Evolutionary conservation across 2,888 invertebrate genomes (phyloP).

Genomic region (Hydropsyche betteni): DNA sequence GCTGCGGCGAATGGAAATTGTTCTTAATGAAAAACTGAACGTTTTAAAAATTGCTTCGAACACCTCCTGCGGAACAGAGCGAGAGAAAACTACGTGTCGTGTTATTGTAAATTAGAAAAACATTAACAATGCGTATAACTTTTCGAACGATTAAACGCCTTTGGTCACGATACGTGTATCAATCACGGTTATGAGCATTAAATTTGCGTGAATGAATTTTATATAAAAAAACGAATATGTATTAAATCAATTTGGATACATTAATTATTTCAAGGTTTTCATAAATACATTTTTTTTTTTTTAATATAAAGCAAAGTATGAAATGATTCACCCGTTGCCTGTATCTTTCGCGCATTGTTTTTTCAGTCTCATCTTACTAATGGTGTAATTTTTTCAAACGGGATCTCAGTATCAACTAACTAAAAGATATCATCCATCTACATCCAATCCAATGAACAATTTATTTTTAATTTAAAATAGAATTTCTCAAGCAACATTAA

Average conservation of each 20-base stretch:
- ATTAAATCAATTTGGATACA: too few species aligned
- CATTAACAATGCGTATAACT: constrained; percentile 14
- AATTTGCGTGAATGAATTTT: too few species aligned
- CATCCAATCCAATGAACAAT: too few species aligned
- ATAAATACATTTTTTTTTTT: too few species aligned
- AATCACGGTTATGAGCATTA: neutral
- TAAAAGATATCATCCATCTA: neutral
- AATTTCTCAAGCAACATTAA: too few species aligned
- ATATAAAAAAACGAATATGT: too few species aligned
- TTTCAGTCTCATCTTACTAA: constrained; percentile 48
- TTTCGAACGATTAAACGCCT: constrained; percentile 26
- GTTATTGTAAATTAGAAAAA: constrained; percentile 8
- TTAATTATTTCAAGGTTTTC: too few species aligned
- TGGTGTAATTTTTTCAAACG: constrained; percentile 43
- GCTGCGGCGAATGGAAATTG: constrained; percentile 36
- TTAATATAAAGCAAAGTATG: neutral
- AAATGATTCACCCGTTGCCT: neutral
- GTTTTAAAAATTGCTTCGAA: constrained; percentile 42
- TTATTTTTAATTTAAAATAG: too few species aligned
- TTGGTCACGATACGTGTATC: constrained; percentile 34
- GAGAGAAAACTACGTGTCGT: constrained; percentile 34
- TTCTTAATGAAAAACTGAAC: constrained; percentile 34
- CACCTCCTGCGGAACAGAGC: constrained; percentile 33
- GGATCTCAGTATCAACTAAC: neutral
- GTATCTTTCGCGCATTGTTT: constrained; percentile 43